Base-by-base conservation (phyloP, 2,888 invertebrate genomes). In the Dicyrtomina minuta region DNA sequence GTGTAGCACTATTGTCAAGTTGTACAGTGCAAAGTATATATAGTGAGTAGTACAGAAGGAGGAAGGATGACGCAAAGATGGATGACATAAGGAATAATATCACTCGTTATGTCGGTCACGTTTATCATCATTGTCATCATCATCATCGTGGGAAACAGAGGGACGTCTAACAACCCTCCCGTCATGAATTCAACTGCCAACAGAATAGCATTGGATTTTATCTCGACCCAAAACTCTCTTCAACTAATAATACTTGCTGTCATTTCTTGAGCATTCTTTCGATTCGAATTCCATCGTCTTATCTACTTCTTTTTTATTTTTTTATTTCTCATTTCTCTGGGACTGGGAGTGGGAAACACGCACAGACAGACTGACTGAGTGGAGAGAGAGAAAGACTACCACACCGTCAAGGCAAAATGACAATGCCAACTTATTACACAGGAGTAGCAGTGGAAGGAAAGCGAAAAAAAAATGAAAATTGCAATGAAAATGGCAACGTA, bases 121-220 rank as follows among this genome's bases (percentile, higher is more conserved):
- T 70, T 67, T 59, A 49, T 67, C 70, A 64, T 67, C 67, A 70
- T 70, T 67, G 70, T 69, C 68, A 68, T 68, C 68, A 68, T 49
- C 51, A 61, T 58, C 56, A 61, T 60, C 68, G 46, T 61, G 43
- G 44, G 66, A 66, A 66, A 44, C 44, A 27, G 20, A 56, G 44
- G 43, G 56, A 53, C 55, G 53, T 43, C 55, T 43, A 43, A 66
- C 55, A 66, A 56, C 43, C 56, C 56, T 56, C 59, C 41, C n/a
- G 43, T 66, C 55, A 55, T 66, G 56, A 62, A 46, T 62, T 49
- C 49, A 26, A 17, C 60, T 3, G 24, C 44, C 60, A 46, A 46
- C 39, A 46, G 15, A 61, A 44, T 24, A 24, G 22, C 61, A 44
- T 44, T 24, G 8, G 22, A 61, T 26, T 61, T 64, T 64, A n/a